Evolutionary conservation across 35 echinoderm and acorn worm species (phyloP).

Genomic region (Heliocidaris tuberculata): DNA sequence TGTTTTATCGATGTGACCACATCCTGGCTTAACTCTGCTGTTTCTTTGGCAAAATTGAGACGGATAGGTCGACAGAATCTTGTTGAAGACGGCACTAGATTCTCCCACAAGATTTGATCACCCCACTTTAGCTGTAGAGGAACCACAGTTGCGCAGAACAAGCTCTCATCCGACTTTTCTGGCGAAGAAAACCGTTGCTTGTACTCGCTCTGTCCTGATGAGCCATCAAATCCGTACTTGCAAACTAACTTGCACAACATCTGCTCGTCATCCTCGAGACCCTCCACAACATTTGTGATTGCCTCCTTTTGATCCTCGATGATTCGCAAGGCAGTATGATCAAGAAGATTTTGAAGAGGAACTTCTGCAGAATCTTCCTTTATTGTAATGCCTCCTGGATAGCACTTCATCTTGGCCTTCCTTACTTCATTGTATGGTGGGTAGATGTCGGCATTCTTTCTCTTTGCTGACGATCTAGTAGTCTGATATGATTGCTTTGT

Average conservation of each 20-base stretch:
- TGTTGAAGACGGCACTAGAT: conserved; percentile 48
- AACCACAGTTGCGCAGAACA: conserved; percentile 62
- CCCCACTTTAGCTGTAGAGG: conserved; percentile 50
- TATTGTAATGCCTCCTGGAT: background rate
- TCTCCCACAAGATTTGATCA: conserved; percentile 60
- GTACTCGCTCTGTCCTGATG: conserved; percentile 55
- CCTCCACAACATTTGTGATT: conserved; percentile 10
- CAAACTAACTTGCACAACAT: background rate
- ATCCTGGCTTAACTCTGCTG: conserved; percentile 33
- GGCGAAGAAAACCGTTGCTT: too few relatives aligned
- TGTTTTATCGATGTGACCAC: background rate
- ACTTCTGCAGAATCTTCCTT: conserved; percentile 47
- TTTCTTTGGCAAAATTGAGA: conserved; percentile 62
- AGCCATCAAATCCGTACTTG: conserved; percentile 53
- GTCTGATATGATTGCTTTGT: conserved; percentile 55
- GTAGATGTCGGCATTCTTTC: conserved; percentile 63
- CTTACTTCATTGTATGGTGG: conserved; percentile 64
- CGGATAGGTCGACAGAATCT: conserved; percentile 57
- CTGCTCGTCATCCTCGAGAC: conserved; percentile 8
- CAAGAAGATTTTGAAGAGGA: conserved; percentile 44
- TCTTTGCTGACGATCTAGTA: too few relatives aligned
- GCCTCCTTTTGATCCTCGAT: conserved; percentile 49
- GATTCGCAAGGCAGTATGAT: conserved; percentile 47
- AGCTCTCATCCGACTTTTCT: too few relatives aligned
- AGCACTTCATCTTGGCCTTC: conserved; percentile 44